Base-by-base conservation (phyloP, 2,888 invertebrate genomes). In the Lymantria monacha region DNA sequence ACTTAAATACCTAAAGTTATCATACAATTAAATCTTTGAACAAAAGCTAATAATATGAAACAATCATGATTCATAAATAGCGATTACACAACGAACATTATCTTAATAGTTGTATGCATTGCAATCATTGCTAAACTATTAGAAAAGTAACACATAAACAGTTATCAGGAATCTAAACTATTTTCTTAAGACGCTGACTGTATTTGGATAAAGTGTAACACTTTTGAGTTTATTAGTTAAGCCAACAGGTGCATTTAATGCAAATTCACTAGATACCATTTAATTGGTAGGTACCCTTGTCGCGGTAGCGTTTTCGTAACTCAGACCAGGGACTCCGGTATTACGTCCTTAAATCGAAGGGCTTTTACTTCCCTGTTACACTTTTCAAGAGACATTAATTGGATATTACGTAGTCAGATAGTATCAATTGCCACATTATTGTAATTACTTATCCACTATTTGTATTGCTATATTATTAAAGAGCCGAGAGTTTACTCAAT, bases 281-380 rank as follows among this genome's bases (percentile, higher is more conserved):
- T 50, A 54, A 48, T 51, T 48, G 61, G 51, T 48, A 61, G 44
- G 44, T 46, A n/a, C 46, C 61, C 55, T 65, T 61, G 70, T 69
- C 64, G 72, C 72, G 73, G 73, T 53, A 51, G 43, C 10, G 59
- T 76, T 83, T 81, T 80, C 81, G 76, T 76, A 85, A 75, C 62
- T 50, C 61, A 57, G 55, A 38, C 13, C 53, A 67, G 67, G 76
- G 75, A 71, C 74, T 63, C 54, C 45, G 53, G 72, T 59, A 51
- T 64, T 54, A 63, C 51, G 74, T 81, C 79, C 82, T 81, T 83
- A 78, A 74, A 76, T 74, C 70, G 72, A 76, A 79, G 79, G 78
- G 78, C 81, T 81, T 81, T 84, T 83, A 85, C 85, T 86, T 87
- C 85, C 87, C 61, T 60, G 72, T 70, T 75, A 72, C 70, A 74